phyloP scores from a whole-genome alignment of 1,140 invertebrate species.

The Pantala flavescens region DNA sequence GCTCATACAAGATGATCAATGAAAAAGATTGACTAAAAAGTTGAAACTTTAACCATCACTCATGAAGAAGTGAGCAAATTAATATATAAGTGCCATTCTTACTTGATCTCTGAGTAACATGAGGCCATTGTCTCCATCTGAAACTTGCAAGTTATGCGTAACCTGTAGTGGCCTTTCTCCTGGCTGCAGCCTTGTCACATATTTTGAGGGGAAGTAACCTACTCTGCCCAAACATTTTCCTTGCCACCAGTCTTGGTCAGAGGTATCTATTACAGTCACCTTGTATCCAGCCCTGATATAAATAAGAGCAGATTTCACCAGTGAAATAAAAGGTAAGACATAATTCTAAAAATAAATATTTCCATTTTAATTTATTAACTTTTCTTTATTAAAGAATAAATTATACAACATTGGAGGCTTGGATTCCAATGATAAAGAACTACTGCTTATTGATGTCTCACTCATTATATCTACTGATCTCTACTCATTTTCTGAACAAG shows the following conservation, averaged over 20 bases:
- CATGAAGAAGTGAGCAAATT: neutral
- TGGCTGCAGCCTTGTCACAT: slow-evolving; percentile 78
- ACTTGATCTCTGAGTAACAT: slow-evolving; percentile 61
- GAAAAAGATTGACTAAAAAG: no score
- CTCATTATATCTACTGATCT: no score
- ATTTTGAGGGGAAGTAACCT: slow-evolving; percentile 92
- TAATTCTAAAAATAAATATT: no score
- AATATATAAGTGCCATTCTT: neutral
- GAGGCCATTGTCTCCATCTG: slow-evolving; percentile 45
- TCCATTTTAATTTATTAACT: no score
- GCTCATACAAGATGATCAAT: no score
- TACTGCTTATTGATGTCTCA: no score
- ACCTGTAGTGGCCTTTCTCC: slow-evolving; percentile 84
- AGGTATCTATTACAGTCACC: slow-evolving; percentile 86
- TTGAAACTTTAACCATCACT: no score
- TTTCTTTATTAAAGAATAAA: no score
- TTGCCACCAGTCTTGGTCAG: slow-evolving; percentile 94
- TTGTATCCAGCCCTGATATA: slow-evolving; percentile 75
- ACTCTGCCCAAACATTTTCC: slow-evolving; percentile 82
- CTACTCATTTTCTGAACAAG: no score
- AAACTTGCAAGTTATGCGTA: slow-evolving; percentile 54
- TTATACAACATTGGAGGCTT: no score
- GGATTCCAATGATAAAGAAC: no score
- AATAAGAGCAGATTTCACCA: slow-evolving; percentile 7
- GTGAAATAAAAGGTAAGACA: neutral